Evolutionary conservation across 2,797 vertebrate genomes (phyloP).

Genomic region (Leucoraja ocellata): DNA sequence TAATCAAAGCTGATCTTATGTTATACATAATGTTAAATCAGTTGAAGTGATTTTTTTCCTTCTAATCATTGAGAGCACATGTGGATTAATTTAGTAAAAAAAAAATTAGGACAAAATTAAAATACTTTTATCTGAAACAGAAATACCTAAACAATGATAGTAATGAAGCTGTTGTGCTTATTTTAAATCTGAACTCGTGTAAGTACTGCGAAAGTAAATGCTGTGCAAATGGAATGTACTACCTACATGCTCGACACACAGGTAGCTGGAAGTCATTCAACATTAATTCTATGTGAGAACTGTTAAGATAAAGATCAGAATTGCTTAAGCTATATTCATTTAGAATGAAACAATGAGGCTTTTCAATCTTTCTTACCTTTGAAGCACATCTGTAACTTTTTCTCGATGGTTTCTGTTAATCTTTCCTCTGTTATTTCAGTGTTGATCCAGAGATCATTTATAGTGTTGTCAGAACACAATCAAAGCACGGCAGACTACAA

Average conservation of each 20-base stretch:
- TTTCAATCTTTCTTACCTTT: background rate
- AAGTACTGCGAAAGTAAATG: background rate
- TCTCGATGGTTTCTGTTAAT: background rate
- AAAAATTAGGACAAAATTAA: background rate
- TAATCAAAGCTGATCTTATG: conserved; percentile 22
- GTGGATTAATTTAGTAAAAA: conserved; percentile 18
- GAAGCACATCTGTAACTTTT: background rate
- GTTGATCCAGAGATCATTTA: background rate
- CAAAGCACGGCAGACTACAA: background rate
- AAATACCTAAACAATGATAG: background rate
- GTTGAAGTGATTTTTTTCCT: background rate
- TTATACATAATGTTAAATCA: background rate
- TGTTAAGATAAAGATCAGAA: background rate
- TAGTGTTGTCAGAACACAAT: background rate
- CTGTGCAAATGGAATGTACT: background rate
- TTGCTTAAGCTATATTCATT: background rate
- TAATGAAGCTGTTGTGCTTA: background rate
- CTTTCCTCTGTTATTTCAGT: background rate
- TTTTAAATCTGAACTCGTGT: background rate
- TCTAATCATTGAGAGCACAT: background rate
- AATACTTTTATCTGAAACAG: background rate
- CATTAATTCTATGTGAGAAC: conserved; percentile 3
- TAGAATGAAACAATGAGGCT: background rate
- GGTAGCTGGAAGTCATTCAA: background rate
- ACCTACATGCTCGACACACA: background rate